A percentile compares a stretch with the other conserved stretches of the same genome.
phyloP scores from a whole-genome alignment of 2,888 invertebrate genomes.

The Cremastinae sp. region DNA sequence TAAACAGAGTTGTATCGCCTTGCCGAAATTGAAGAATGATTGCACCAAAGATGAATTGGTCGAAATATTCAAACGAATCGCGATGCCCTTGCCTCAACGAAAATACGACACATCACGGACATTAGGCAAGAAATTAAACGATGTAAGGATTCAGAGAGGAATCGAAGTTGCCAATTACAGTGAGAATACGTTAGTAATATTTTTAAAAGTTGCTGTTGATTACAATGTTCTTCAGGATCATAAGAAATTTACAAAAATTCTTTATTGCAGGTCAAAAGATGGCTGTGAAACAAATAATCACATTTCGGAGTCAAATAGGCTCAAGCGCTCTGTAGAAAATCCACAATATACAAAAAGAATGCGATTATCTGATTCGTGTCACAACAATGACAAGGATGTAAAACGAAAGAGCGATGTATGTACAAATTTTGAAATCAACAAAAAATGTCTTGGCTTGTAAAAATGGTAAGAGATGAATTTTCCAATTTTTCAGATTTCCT shows the following conservation, averaged over 20 bases:
- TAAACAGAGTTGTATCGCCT: slow-evolving; percentile 72
- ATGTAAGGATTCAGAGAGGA: slow-evolving; percentile 61
- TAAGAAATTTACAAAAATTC: background rate
- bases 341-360: slow-evolving; percentile 59
- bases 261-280: slow-evolving; percentile 13
- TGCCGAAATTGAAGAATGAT: slow-evolving; percentile 63
- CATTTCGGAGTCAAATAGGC: slow-evolving; percentile 8
- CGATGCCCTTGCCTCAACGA: slow-evolving; percentile 74
- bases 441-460: slow-evolving; percentile 2
- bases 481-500: slow-evolving; percentile 58
- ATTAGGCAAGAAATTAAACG: slow-evolving; percentile 66
- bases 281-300: background rate
- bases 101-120: slow-evolving; percentile 57
- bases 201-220: background rate
- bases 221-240: background rate
- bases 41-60: slow-evolving; percentile 70
- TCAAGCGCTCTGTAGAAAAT: slow-evolving; percentile 55
- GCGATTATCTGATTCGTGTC: slow-evolving; percentile 54
- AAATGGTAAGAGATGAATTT: background rate
- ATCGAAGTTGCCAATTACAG: slow-evolving; percentile 59
- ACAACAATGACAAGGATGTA: slow-evolving; percentile 17
- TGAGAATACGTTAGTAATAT: slow-evolving; percentile 61
- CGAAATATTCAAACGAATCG: slow-evolving; percentile 72
- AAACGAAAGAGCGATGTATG: slow-evolving; percentile 57
- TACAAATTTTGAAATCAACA: slow-evolving; percentile 8